phyloP scores from a whole-genome alignment of 2,888 invertebrate species.

The Drosophila mercatorum region DNA sequence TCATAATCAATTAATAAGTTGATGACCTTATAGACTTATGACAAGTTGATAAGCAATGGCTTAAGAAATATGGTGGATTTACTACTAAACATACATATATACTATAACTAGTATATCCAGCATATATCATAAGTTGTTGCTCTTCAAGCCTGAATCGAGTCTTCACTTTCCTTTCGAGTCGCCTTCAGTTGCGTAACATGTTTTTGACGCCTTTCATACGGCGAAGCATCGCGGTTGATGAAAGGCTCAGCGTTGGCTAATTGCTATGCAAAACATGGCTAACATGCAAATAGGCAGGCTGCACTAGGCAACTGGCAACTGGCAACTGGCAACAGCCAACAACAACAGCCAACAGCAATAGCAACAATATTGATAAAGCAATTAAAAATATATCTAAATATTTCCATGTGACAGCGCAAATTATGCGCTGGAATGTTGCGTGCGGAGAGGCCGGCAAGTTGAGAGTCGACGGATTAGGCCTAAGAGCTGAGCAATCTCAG shows the following conservation, averaged over 20 bases:
- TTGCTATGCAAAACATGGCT: slow-evolving; percentile 71
- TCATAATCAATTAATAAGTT: not conserved
- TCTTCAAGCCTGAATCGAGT: not conserved
- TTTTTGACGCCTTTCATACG: slow-evolving; percentile 66
- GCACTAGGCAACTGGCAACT: not conserved
- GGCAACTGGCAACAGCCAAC: not conserved
- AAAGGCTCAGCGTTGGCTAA: slow-evolving; percentile 51
- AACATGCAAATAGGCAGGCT: slow-evolving; percentile 55
- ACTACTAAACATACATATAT: not conserved
- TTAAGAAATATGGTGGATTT: not conserved
- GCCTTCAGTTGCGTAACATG: slow-evolving; percentile 53
- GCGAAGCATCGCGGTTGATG: slow-evolving; percentile 49
- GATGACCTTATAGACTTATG: not conserved
- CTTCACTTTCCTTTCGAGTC: slow-evolving; percentile 40
- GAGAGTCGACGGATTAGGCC: slow-evolving; percentile 15
- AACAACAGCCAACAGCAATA: slow-evolving; percentile 9
- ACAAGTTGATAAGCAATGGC: not conserved
- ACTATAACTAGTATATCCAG: not conserved
- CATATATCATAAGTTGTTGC: not conserved
- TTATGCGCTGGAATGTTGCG: slow-evolving; percentile 73
- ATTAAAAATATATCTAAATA: slow-evolving; percentile 76
- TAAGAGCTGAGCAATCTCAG: slow-evolving; percentile 29
- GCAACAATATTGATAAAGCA: slow-evolving; percentile 74
- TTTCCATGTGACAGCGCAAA: slow-evolving; percentile 62
- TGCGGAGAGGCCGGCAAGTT: slow-evolving; percentile 31